A percentile compares a stretch with the other conserved stretches of the same genome.
Evolutionary conservation across 2,888 invertebrate species (phyloP).

Genomic region (Drosophila pegasa): DNA sequence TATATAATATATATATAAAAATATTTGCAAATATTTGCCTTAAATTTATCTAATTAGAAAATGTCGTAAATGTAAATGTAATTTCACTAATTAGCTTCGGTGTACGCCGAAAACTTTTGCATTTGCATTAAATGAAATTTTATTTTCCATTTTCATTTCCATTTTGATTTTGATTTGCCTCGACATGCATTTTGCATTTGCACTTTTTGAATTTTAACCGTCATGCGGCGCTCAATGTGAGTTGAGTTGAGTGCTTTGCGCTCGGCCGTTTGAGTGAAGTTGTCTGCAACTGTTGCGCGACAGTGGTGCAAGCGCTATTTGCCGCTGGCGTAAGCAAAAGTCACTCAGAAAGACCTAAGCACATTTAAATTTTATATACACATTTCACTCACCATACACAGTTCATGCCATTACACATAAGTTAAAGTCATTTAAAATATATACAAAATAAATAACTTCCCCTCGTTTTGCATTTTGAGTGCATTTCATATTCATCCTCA

Average conservation of each 20-base stretch:
- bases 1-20: neutral
- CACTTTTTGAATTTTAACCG: slow-evolving; percentile 33
- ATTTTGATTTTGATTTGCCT: slow-evolving; percentile 8
- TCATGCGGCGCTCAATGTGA: slow-evolving; percentile 9
- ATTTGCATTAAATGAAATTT: slow-evolving; percentile 1
- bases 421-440: neutral
- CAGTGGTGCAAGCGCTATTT: slow-evolving; percentile 27
- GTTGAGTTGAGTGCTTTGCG: slow-evolving; percentile 16
- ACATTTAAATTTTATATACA: neutral
- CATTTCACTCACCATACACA: too few relatives aligned
- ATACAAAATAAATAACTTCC: neutral
- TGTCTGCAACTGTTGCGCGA: slow-evolving; percentile 50
- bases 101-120: slow-evolving; percentile 3
- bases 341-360: rapidly evolving
- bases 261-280: slow-evolving; percentile 16
- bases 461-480: neutral
- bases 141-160: too few relatives aligned
- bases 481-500: neutral
- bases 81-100: neutral
- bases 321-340: neutral
- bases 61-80: neutral
- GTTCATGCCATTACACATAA: too few relatives aligned
- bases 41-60: neutral
- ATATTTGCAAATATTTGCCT: neutral
- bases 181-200: slow-evolving; percentile 42